A percentile compares a stretch with the other conserved stretches of the same genome.
These are phyloP conservation scores for Blastomussa wellsi DNA, from an alignment of 92 coral and sea anemone genomes.

Conservation along the genomic window DNA sequence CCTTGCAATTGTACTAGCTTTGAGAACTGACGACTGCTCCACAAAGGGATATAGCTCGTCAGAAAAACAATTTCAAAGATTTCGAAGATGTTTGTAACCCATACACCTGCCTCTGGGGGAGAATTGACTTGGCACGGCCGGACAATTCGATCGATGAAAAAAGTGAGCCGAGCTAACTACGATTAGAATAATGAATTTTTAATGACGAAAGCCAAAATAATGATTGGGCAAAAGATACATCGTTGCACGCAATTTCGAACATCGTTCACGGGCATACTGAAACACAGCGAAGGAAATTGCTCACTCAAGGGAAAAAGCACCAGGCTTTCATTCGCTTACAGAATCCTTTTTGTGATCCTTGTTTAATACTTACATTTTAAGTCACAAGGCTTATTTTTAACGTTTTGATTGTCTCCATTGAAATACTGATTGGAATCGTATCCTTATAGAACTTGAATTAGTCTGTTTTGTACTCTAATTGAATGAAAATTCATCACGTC, in stretches of 20 bases:
- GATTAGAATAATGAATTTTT: slow-evolving; percentile 19
- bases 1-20: neutral
- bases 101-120: neutral
- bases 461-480: neutral
- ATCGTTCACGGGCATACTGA: no score
- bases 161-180: slow-evolving; percentile 14
- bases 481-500: neutral
- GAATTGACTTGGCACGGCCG: neutral
- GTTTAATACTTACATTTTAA: neutral
- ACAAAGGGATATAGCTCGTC: neutral
- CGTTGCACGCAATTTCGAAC: neutral
- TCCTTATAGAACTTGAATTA: neutral
- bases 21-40: neutral
- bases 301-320: neutral
- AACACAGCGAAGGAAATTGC: neutral
- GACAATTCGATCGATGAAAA: slow-evolving; percentile 13
- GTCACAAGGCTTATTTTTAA: no score
- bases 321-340: neutral
- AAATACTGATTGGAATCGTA: neutral
- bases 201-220: neutral
- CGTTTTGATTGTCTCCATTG: neutral
- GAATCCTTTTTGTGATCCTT: neutral
- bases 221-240: neutral
- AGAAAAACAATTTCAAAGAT: neutral
- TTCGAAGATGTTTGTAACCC: neutral